Conservation (phyloP, 2,797 vertebrate species). For the Acridotheres tristis region DNA sequence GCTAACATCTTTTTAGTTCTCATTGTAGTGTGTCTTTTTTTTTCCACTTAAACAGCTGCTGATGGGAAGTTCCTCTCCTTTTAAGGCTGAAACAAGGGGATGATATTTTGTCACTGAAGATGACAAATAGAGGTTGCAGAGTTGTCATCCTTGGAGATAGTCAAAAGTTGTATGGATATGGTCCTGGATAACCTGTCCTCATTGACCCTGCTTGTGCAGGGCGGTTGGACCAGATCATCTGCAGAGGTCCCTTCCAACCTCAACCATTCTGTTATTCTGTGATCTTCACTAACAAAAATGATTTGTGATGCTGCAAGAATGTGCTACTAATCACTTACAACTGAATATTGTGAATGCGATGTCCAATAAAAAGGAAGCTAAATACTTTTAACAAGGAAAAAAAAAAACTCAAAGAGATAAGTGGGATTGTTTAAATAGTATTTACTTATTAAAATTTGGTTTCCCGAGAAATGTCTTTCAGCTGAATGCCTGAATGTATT, state of each 20-base stretch:
- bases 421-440: neutral
- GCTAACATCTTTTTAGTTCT: neutral
- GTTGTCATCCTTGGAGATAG: neutral
- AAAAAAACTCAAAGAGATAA: neutral
- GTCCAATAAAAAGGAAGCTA: neutral
- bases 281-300: neutral
- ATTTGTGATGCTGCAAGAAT: neutral
- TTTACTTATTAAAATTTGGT: neutral
- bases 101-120: neutral
- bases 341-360: neutral
- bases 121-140: neutral
- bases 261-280: neutral
- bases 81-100: neutral
- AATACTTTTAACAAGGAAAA: neutral
- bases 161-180: neutral
- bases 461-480: neutral
- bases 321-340: neutral
- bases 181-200: neutral
- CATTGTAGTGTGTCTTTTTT: neutral
- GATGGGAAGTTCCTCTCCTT: neutral
- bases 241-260: neutral
- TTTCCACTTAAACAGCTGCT: neutral
- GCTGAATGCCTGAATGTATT: neutral
- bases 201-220: neutral
- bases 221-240: accelerated